Percentiles rank a stretch among this genome's conserved stretches.
These are phyloP conservation scores for Oreotrochilus melanogaster DNA, from an alignment of 2,113 vertebrate genomes.

Conservation along the genomic window DNA sequence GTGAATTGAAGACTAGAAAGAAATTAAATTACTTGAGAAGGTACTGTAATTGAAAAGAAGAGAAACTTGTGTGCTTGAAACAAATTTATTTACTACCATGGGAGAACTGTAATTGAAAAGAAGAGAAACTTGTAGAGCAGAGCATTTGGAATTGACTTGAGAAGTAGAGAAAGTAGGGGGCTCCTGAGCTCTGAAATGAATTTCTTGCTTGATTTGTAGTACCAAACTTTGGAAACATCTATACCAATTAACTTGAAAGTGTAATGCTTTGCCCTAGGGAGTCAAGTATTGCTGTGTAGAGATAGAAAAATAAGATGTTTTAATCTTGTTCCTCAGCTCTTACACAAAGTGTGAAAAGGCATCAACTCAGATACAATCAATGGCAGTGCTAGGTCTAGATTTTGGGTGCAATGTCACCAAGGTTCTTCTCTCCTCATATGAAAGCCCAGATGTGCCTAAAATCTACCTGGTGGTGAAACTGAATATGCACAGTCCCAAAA, in stretches of 20 bases:
- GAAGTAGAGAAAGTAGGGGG: neutral
- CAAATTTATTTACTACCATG: constrained; percentile 62
- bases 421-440: neutral
- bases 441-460: neutral
- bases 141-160: constrained; percentile 57
- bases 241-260: constrained; percentile 37
- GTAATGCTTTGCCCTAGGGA: neutral
- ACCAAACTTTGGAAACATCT: constrained; percentile 33
- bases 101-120: constrained; percentile 61
- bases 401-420: neutral
- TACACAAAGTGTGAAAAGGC: neutral
- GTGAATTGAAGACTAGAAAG: constrained; percentile 25
- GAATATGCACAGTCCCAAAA: neutral
- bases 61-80: constrained; percentile 37
- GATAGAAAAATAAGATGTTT: neutral
- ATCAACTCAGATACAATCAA: neutral
- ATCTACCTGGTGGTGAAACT: neutral
- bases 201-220: constrained; percentile 41
- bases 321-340: neutral
- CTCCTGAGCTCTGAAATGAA: constrained; percentile 9
- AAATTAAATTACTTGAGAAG: constrained; percentile 54
- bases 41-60: constrained; percentile 50
- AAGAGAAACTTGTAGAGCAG: constrained; percentile 42
- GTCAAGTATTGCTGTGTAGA: neutral
- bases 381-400: neutral